phyloP scores from a whole-genome alignment of 2,113 vertebrate genomes.

The Corvus moneduloides region DNA sequence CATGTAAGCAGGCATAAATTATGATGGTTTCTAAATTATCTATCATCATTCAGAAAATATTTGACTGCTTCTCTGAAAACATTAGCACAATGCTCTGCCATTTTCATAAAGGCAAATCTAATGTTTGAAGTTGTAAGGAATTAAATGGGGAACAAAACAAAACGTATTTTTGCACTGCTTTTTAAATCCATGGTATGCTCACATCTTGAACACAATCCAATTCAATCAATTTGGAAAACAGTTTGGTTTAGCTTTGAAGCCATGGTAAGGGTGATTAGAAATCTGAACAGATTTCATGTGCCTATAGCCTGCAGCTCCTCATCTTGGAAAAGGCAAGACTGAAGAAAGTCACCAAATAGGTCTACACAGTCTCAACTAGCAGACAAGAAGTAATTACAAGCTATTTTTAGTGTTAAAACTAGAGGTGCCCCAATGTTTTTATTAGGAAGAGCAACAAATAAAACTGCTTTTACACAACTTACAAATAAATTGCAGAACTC shows the following conservation, averaged over 20 bases:
- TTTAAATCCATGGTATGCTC: neutral
- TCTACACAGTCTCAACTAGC: neutral
- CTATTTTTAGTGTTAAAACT: neutral
- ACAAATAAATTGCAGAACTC: neutral
- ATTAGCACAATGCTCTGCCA: neutral
- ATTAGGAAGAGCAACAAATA: neutral
- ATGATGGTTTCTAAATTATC: slow-evolving; percentile 15
- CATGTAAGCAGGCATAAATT: neutral
- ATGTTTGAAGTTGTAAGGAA: neutral
- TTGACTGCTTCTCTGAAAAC: neutral
- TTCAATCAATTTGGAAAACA: neutral
- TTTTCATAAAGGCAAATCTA: slow-evolving; percentile 12
- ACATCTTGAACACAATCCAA: neutral
- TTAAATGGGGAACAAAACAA: neutral
- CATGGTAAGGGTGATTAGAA: neutral
- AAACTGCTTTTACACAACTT: neutral
- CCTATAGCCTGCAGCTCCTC: neutral
- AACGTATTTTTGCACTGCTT: neutral
- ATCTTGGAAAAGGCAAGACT: neutral
- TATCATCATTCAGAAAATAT: neutral
- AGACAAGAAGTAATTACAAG: neutral
- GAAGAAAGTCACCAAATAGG: neutral
- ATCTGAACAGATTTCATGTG: neutral
- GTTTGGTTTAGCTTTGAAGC: neutral
- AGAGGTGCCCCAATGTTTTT: neutral